Evolutionary conservation across 1,140 invertebrate genomes (phyloP), one percentile per base, ranked within the genome.

Genomic region (Eupristina koningsbergeri): DNA sequence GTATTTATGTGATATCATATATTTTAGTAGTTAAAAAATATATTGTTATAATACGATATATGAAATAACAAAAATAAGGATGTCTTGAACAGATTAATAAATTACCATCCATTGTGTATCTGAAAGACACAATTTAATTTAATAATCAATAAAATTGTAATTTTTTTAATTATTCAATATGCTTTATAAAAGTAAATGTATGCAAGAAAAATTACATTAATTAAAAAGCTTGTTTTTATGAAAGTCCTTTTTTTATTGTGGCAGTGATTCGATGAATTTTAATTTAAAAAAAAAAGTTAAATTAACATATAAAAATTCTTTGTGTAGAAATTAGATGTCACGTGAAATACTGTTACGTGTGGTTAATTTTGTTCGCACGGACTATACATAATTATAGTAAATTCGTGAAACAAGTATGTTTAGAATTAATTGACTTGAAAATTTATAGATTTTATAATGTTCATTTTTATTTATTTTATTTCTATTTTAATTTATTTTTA

Each of bases 21-120:
- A 81, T 81, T 61, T 34, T 61, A 26, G 13, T n/a, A 50, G 22
- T 74, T n/a, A 29, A 81, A 74, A 81, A 81, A 81, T 81, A 41
- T 81, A 39, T 81, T 47, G n/a, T 15, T 47, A 29, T 22, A 7
- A 71, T 19, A 13, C 41, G 15, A n/a, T n/a, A n/a, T n/a, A n/a
- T 34, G 36, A 36, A 78, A 71, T n/a, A 41, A 17, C 39, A 41
- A 78, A 3, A 31, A 22, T 50, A 45, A 39, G 15, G 31, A 39
- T 78, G 26, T 15, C 50, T 11, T 15, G 39, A 26, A 19, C 41
- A 39, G 50, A 50, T 8, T 15, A 50, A 31, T 50, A 31, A 74
- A 7, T 41, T 22, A n/a, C 19, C 2, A 29, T 75, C 73, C 17
- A 36, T 39, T 53, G 5, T 64, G 22, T 78, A 19, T 41, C 41